phyloP scores from a whole-genome alignment of 2,113 vertebrate genomes.

The Pycnonotus jocosus region DNA sequence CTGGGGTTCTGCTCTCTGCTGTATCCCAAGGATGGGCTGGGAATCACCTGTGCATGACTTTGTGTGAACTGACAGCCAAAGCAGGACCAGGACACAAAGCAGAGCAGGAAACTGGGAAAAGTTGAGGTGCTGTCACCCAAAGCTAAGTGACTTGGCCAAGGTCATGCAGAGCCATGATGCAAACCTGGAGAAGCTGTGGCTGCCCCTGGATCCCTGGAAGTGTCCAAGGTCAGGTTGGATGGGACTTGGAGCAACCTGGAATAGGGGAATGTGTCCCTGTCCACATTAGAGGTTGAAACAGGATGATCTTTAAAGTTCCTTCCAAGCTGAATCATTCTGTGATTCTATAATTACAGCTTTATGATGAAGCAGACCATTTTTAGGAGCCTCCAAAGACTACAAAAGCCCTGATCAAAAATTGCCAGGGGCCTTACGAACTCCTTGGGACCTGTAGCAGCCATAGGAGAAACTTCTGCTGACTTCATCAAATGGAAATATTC shows the following conservation, averaged over 20 bases:
- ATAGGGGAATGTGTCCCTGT: background rate
- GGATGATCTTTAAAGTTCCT: background rate
- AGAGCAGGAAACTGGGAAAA: background rate
- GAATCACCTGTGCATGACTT: background rate
- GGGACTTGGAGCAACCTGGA: background rate
- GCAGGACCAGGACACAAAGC: background rate
- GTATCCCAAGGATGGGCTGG: background rate
- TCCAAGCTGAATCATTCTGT: background rate
- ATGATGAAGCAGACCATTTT: background rate
- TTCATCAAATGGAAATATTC: background rate
- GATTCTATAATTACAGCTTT: background rate
- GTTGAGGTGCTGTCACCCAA: background rate
- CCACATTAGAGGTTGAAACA: accelerated
- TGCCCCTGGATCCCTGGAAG: background rate
- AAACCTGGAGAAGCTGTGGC: background rate
- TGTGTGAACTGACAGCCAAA: background rate
- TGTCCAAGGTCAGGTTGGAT: accelerated
- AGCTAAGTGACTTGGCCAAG: background rate
- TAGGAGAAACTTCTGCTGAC: background rate
- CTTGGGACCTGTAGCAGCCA: background rate
- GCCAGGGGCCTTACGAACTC: background rate
- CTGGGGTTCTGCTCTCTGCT: background rate
- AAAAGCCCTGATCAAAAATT: background rate
- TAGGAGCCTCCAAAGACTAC: background rate
- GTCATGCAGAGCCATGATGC: background rate